A percentile compares a stretch with the other conserved stretches of the same genome.
Evolutionary conservation across 2,888 invertebrate genomes (phyloP).

Genomic region (Achlya flavicornis): DNA sequence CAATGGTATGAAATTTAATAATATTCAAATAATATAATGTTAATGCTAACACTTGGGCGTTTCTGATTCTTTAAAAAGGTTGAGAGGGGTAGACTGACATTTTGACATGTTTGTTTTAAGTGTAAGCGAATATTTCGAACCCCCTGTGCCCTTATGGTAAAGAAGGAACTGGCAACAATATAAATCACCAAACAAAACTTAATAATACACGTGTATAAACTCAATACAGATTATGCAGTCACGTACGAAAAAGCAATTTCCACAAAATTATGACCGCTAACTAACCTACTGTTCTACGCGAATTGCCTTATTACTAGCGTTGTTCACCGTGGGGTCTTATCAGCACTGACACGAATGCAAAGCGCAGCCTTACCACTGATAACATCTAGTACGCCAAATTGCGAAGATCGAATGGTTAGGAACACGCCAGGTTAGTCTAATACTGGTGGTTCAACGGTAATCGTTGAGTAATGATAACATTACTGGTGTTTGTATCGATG

Average conservation of each 20-base stretch:
- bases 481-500: not conserved
- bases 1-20: too few relatives aligned
- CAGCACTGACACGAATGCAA: constrained; percentile 22
- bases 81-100: too few relatives aligned
- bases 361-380: constrained; percentile 27
- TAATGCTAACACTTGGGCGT: too few relatives aligned
- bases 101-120: too few relatives aligned
- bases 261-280: constrained; percentile 5
- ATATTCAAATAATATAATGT: too few relatives aligned
- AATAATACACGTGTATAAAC: not conserved
- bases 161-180: not conserved
- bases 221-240: constrained; percentile 3
- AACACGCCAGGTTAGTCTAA: constrained; percentile 14
- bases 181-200: not conserved
- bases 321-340: constrained; percentile 11
- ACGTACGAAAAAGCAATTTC: not conserved
- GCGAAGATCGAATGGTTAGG: constrained; percentile 25
- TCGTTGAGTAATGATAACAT: too few relatives aligned
- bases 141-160: too few relatives aligned
- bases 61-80: too few relatives aligned
- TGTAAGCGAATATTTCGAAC: too few relatives aligned
- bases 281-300: constrained; percentile 1
- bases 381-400: constrained; percentile 34
- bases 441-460: not conserved
- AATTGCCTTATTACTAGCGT: constrained; percentile 8